Evolutionary conservation across 2,113 vertebrate species (phyloP).

Genomic region (Perca fluviatilis): DNA sequence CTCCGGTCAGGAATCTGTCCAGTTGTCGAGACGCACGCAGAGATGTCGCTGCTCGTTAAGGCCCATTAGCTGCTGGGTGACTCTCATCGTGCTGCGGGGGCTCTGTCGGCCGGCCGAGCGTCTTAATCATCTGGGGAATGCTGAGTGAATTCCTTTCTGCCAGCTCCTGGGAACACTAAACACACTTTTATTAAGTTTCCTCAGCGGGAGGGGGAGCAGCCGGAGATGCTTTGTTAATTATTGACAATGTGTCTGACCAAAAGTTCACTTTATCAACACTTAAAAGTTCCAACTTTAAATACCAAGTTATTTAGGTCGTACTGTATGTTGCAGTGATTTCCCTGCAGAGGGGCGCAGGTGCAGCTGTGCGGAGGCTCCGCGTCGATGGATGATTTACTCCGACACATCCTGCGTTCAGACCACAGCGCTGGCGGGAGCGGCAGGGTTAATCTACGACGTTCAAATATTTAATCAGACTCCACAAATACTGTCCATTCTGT

Average conservation of each 20-base stretch:
- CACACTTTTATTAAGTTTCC: conserved; percentile 41
- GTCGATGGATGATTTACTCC: too few relatives aligned
- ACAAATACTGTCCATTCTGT: too few relatives aligned
- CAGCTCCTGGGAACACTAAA: conserved; percentile 61
- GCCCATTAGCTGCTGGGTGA: conserved; percentile 30
- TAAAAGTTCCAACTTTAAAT: too few relatives aligned
- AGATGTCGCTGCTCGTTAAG: conserved; percentile 18
- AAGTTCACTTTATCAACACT: background rate
- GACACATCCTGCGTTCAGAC: background rate
- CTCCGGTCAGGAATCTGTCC: conserved; percentile 4
- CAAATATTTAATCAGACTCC: too few relatives aligned
- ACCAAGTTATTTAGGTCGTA: too few relatives aligned
- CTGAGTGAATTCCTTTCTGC: conserved; percentile 67
- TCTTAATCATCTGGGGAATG: conserved; percentile 76
- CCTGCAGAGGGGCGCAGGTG: background rate
- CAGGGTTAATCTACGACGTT: background rate
- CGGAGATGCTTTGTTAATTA: background rate
- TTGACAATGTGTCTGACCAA: background rate
- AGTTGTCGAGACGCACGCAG: background rate
- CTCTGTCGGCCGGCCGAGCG: background rate
- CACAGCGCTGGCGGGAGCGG: background rate
- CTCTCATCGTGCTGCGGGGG: conserved; percentile 45
- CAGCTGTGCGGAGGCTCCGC: too few relatives aligned
- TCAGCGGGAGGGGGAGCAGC: background rate
- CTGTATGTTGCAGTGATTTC: background rate